These are phyloP conservation scores for Clarias gariepinus DNA, from an alignment of 2,113 vertebrate genomes.

Conservation along the genomic window DNA sequence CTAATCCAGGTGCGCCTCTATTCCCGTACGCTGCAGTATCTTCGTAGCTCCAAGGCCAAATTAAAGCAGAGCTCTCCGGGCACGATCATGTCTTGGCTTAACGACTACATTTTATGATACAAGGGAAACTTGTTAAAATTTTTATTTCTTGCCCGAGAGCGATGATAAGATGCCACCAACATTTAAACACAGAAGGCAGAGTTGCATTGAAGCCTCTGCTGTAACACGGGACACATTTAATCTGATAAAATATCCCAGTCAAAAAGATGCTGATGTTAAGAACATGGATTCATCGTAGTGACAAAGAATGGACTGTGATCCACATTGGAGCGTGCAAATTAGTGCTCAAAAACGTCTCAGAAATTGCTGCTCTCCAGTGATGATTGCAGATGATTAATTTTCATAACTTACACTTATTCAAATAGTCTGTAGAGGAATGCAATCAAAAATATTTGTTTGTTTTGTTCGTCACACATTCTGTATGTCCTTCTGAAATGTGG, in stretches of 20 bases:
- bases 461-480: neutral
- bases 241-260: neutral
- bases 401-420: too few species aligned
- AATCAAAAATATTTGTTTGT: too few species aligned
- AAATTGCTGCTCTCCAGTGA: neutral
- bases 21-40: neutral
- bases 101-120: too few species aligned
- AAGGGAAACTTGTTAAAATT: neutral
- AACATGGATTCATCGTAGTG: neutral
- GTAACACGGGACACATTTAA: neutral
- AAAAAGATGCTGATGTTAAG: neutral
- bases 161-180: neutral
- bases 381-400: neutral
- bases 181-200: neutral
- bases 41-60: neutral
- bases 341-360: too few species aligned
- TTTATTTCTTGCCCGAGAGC: neutral
- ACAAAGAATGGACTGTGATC: too few species aligned
- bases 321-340: too few species aligned
- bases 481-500: neutral
- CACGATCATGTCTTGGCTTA: neutral
- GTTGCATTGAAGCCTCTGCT: neutral
- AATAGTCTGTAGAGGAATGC: too few species aligned
- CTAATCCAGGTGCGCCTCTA: too few species aligned
- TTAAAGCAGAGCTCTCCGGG: neutral